These are phyloP conservation scores for Hycleus phaleratus DNA, from an alignment of 1,140 invertebrate species.

Conservation along the genomic window DNA sequence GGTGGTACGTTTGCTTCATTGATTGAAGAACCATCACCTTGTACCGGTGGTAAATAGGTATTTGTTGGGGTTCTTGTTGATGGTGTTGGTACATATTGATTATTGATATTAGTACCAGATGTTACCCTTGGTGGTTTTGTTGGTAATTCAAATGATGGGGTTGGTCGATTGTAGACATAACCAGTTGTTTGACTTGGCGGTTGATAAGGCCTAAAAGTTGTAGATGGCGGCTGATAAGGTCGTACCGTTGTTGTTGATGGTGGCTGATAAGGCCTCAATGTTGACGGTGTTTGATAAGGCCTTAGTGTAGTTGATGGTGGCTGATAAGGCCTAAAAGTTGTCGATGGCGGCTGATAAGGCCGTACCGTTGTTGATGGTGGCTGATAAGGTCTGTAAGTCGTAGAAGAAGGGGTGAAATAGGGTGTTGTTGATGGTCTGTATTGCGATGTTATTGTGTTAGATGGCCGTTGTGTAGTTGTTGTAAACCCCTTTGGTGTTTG, in stretches of 20 bases:
- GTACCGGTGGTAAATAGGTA: slow-evolving; percentile 8
- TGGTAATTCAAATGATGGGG: slow-evolving; percentile 14
- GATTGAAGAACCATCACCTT: slow-evolving; percentile 7
- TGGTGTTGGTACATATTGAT: slow-evolving; percentile 15
- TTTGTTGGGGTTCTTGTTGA: slow-evolving; percentile 1
- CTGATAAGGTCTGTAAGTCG: neutral
- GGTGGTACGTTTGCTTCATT: slow-evolving; percentile 8
- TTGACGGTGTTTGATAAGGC: neutral
- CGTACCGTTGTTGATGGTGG: neutral
- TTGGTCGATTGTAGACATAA: neutral
- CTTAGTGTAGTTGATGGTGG: slow-evolving; percentile 2
- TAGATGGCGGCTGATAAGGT: neutral
- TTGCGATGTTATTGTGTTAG: slow-evolving; percentile 1
- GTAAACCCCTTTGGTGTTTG: slow-evolving; percentile 11
- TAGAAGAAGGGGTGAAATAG: neutral
- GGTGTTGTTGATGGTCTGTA: neutral
- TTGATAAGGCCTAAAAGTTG: neutral
- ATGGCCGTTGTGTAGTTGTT: slow-evolving; percentile 10
- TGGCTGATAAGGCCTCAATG: slow-evolving; percentile 4
- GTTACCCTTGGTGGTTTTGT: neutral
- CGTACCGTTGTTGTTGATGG: neutral
- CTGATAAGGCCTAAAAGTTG: slow-evolving; percentile 1
- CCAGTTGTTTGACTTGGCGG: neutral
- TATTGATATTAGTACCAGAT: slow-evolving; percentile 2
- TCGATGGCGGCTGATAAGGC: slow-evolving; percentile 6